Conservation (phyloP, 2,888 invertebrate genomes). For the Melinaea menophilus region DNA sequence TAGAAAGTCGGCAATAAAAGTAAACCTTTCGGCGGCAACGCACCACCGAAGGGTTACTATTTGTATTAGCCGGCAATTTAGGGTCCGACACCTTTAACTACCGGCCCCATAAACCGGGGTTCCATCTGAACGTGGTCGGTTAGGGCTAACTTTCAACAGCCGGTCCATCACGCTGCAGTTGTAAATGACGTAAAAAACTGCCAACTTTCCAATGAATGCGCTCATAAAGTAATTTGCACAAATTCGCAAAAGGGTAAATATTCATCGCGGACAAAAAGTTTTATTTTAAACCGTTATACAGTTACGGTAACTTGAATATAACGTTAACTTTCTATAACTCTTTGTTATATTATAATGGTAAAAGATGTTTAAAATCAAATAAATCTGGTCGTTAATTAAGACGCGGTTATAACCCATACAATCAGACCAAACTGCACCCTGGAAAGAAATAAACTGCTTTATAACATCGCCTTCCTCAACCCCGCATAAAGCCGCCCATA, state of each 20-base stretch:
- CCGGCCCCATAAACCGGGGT: constrained; percentile 48
- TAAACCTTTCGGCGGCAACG: constrained; percentile 73
- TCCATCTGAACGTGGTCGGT: constrained; percentile 47
- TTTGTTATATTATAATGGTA: constrained; percentile 34
- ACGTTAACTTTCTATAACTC: constrained; percentile 54
- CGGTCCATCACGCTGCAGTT: constrained; percentile 52
- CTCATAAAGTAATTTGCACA: constrained; percentile 77
- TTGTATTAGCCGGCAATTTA: constrained; percentile 65
- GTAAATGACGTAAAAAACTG: constrained; percentile 60
- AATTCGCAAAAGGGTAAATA: constrained; percentile 74
- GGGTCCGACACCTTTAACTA: constrained; percentile 51
- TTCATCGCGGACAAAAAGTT: constrained; percentile 50
- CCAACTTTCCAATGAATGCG: constrained; percentile 52
- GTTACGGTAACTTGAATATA: constrained; percentile 48
- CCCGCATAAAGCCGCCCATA: constrained; percentile 72
- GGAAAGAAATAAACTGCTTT: constrained; percentile 76
- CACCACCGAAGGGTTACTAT: constrained; percentile 73
- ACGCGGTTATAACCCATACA: constrained; percentile 19
- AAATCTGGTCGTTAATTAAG: not conserved
- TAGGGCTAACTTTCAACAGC: constrained; percentile 43
- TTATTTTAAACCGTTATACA: constrained; percentile 64
- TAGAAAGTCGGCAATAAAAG: constrained; percentile 72
- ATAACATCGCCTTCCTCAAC: constrained; percentile 73
- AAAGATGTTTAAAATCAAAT: not conserved
- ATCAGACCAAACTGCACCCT: constrained; percentile 34